Base-by-base conservation (phyloP, 2,797 vertebrate genomes). In the Cynodonichthys magdalenae region DNA sequence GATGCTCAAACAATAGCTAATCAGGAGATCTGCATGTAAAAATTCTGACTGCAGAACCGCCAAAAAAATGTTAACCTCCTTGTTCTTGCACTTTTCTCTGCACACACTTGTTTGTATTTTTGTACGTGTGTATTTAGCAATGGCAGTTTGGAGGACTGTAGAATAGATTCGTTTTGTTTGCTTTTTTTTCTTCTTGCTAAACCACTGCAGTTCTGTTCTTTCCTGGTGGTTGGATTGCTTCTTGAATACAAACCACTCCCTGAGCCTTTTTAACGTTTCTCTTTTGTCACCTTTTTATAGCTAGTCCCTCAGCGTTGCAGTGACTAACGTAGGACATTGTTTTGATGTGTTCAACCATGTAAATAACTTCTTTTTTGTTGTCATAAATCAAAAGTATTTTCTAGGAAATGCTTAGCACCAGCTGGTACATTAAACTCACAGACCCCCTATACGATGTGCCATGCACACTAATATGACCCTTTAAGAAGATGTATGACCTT, bases 401-500 rank as follows among this genome's bases (percentile, higher is more conserved):
- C 73, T 59, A 71, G 49, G 63, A 80, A 66, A 81, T 65, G n/a
- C 45, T 63, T 47, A 82, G 80, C 45, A 42, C 63, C 28, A 36
- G 42, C 77, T 63, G 46, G 34, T 54, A 61, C 28, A 28, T 77
- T 80, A 80, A 87, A 85, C 71, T 75, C 67, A 46, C 54, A 86
- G 78, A 79, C 55, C 74, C 72, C 59, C 58, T 59, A 45, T 55
- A 53, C 68, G 65, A 56, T 10, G 54, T 55, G 65, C 61, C 46
- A 47, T 49, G 51, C 66, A 4, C 29, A 56, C 57, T 34, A 63
- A 41, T 63, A 63, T 77, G 80, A 88, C 79, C 83, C 69, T 82
- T 79, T 85, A 83, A 84, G 84, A 90, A 85, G 78, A 87, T 54
- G 51, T 72, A 75, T 69, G 81, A 88, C 87, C 87, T 74, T 66